Evolutionary conservation across 2,888 invertebrate species (phyloP).

Genomic region (Augochlorella aurata): DNA sequence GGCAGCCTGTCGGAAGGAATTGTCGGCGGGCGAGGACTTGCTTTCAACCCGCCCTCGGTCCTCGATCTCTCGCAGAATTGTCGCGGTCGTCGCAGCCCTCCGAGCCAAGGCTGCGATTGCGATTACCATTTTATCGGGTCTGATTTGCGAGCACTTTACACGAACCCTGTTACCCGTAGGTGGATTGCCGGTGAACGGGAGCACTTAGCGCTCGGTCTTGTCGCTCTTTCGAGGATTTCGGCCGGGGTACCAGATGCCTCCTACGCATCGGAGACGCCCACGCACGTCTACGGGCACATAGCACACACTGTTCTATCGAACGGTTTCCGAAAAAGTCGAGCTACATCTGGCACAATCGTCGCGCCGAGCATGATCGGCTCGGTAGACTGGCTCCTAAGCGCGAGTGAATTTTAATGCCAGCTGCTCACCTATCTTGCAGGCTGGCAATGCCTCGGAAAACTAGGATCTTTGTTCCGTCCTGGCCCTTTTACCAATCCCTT

Average conservation of each 20-base stretch:
- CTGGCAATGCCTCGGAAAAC: background rate
- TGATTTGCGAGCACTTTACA: constrained; percentile 78
- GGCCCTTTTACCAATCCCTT: background rate
- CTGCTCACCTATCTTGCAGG: background rate
- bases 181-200: constrained; percentile 58
- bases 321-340: background rate
- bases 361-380: background rate
- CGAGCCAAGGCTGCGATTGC: constrained; percentile 68
- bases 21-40: constrained; percentile 54
- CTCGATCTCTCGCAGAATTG: constrained; percentile 37
- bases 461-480: no score
- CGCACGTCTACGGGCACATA: background rate
- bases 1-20: constrained; percentile 65
- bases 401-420: constrained; percentile 4
- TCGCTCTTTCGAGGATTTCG: constrained; percentile 50
- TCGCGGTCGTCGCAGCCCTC: constrained; percentile 10
- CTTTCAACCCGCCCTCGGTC: background rate
- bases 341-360: background rate
- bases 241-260: constrained; percentile 46
- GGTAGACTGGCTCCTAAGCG: background rate
- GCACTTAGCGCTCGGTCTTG: constrained; percentile 58
- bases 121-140: constrained; percentile 76
- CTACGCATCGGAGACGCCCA: constrained; percentile 12
- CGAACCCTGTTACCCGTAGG: constrained; percentile 64
- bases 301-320: background rate